These are phyloP conservation scores for Drosophila bunnanda DNA, from an alignment of 2,888 invertebrate genomes.

Conservation along the genomic window DNA sequence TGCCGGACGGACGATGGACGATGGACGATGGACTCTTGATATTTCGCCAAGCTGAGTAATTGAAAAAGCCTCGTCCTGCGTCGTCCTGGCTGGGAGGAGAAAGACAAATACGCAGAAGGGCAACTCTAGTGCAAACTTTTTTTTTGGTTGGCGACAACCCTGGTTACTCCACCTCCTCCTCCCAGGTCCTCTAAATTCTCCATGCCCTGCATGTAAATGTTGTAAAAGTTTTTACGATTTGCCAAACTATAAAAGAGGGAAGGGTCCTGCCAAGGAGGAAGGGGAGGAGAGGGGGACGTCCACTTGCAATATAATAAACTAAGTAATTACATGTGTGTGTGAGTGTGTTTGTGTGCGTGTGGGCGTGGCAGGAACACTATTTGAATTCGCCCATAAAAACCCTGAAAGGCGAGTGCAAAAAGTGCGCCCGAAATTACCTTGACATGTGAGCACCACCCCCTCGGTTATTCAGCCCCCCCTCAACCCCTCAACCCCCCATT, in stretches of 20 bases:
- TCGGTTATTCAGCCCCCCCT: background rate
- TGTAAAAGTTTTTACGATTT: conserved; percentile 78
- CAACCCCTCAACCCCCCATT: no score
- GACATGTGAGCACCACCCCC: conserved; percentile 59
- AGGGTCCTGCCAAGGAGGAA: conserved; percentile 18
- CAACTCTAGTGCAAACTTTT: conserved; percentile 67
- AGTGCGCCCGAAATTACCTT: conserved; percentile 78
- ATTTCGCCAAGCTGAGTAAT: conserved; percentile 51
- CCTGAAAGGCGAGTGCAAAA: conserved; percentile 68
- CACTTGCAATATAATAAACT: conserved; percentile 78
- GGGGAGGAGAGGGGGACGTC: conserved; percentile 16
- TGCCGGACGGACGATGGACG: conserved; percentile 33
- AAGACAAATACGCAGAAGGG: conserved; percentile 71
- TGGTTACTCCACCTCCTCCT: conserved; percentile 20
- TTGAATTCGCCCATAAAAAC: conserved; percentile 76
- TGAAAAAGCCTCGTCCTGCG: conserved; percentile 54
- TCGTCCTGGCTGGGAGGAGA: conserved; percentile 22
- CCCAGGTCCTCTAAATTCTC: conserved; percentile 3
- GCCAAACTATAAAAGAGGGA: conserved; percentile 74
- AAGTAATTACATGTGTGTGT: conserved; percentile 71
- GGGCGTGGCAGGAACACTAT: conserved; percentile 57
- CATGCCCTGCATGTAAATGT: conserved; percentile 69
- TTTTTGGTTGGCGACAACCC: conserved; percentile 72
- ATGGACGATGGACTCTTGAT: background rate
- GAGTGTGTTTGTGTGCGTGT: conserved; percentile 22